Conservation (phyloP, 2,113 vertebrate species). For the Piaya cayana region DNA sequence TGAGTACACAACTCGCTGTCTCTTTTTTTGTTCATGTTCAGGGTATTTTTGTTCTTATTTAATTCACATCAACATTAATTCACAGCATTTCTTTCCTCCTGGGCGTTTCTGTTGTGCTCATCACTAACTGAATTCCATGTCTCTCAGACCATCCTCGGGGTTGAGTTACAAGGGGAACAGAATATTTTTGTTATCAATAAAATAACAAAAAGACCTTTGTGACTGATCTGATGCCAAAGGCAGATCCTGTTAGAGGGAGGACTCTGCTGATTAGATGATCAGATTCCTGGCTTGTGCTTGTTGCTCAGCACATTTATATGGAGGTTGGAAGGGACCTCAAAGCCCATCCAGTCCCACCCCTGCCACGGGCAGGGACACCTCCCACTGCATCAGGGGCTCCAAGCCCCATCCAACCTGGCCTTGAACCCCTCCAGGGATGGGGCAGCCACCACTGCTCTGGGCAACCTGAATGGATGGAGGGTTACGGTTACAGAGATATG, state of each 20-base stretch:
- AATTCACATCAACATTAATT: background rate
- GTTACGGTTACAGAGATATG: background rate
- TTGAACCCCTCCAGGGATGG: too few relatives aligned
- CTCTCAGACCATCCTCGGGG: background rate
- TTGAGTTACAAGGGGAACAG: background rate
- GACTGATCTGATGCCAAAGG: background rate
- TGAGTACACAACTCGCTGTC: fast-evolving
- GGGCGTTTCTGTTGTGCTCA: background rate
- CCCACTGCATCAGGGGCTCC: too few relatives aligned
- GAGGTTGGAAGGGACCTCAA: too few relatives aligned
- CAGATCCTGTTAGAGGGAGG: background rate
- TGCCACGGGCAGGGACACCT: too few relatives aligned
- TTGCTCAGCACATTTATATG: background rate
- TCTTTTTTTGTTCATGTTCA: background rate
- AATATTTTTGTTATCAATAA: background rate
- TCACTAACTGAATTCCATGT: background rate
- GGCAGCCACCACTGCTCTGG: too few relatives aligned
- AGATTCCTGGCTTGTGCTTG: fast-evolving
- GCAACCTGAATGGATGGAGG: background rate
- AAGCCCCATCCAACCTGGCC: too few relatives aligned
- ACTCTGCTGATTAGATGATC: background rate
- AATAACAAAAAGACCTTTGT: background rate
- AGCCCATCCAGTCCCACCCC: too few relatives aligned
- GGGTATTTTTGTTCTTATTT: too few relatives aligned
- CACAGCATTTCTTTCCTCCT: background rate